Conservation (phyloP, 2,113 vertebrate genomes). For the Phocoena phocoena region DNA sequence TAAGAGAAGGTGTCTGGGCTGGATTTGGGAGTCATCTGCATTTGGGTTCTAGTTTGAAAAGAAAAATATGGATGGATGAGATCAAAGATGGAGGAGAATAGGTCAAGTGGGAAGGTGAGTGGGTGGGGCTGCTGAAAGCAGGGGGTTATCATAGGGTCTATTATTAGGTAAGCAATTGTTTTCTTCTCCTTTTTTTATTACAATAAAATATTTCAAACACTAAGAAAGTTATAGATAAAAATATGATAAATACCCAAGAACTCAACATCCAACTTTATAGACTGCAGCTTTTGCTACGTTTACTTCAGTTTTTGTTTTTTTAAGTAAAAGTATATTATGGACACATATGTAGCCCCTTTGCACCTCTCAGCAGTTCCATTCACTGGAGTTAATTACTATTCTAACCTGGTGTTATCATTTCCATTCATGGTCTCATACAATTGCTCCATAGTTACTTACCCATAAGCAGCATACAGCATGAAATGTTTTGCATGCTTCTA, state of each 20-base stretch:
- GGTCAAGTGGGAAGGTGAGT: neutral
- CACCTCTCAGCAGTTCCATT: neutral
- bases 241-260: neutral
- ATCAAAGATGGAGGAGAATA: neutral
- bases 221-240: conserved; percentile 2
- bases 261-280: neutral
- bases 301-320: neutral
- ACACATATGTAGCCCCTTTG: neutral
- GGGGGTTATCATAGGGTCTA: neutral
- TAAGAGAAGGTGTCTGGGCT: neutral
- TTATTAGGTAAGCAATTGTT: neutral
- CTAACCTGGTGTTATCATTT: neutral
- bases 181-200: neutral
- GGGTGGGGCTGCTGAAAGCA: neutral
- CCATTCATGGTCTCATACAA: neutral
- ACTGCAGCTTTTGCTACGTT: neutral
- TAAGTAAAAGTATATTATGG: neutral
- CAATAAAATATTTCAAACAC: neutral
- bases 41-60: neutral
- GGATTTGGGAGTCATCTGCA: neutral
- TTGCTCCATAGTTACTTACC: neutral
- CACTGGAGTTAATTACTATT: neutral
- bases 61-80: neutral
- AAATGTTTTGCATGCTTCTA: neutral
- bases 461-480: neutral